Evolutionary conservation across 2,888 invertebrate species (phyloP).

Genomic region (Pantelozetes paolii): DNA sequence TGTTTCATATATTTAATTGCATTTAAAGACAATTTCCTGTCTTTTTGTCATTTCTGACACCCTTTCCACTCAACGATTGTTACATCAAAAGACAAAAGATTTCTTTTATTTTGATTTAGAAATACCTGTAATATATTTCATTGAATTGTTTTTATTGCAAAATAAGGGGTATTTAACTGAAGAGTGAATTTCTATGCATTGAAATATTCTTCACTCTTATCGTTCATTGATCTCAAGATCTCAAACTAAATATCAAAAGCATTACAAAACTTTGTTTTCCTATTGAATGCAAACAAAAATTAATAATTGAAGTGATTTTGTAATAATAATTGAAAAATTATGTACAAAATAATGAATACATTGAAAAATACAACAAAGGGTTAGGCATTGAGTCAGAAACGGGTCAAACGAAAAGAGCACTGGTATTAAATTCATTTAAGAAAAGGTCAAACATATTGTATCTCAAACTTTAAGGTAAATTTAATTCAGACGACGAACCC

Average conservation of each 20-base stretch:
- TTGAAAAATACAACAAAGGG: background rate
- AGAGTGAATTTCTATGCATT: too few species aligned
- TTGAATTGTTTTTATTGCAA: too few species aligned
- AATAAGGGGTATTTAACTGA: too few species aligned
- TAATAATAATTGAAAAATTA: background rate
- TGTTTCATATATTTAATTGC: too few species aligned
- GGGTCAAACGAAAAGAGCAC: background rate
- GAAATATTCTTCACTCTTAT: too few species aligned
- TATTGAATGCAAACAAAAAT: conserved; percentile 20
- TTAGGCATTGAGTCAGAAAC: background rate
- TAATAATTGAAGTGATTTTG: background rate
- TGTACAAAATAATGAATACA: background rate
- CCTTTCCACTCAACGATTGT: too few species aligned
- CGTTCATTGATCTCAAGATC: background rate
- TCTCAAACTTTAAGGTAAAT: too few species aligned
- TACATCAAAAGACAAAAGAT: too few species aligned
- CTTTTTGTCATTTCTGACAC: too few species aligned
- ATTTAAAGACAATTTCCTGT: too few species aligned
- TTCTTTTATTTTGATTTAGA: too few species aligned
- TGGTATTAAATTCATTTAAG: background rate
- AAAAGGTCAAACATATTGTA: background rate
- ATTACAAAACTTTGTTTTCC: background rate
- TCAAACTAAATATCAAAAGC: background rate
- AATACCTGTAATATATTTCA: too few species aligned
- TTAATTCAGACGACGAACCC: background rate